Conservation (phyloP, 2,888 invertebrate species). For the Sarcophaga subvicina region DNA sequence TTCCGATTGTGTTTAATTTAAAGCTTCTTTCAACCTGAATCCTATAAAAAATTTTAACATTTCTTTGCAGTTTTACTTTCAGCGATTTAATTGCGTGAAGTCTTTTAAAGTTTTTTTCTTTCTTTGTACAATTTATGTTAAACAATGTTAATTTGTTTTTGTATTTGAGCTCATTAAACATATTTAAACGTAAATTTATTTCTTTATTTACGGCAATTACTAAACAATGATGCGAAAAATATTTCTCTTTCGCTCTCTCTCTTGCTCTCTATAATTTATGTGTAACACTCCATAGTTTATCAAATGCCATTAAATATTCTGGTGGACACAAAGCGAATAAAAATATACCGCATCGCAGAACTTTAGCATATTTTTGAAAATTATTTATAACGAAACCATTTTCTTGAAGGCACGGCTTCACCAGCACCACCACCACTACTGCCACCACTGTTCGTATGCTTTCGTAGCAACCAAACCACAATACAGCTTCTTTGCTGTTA, state of each 20-base stretch:
- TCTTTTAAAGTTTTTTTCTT: not conserved
- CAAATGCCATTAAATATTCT: slow-evolving; percentile 33
- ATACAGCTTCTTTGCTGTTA: slow-evolving; percentile 49
- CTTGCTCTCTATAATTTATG: not conserved
- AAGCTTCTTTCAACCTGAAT: too few relatives aligned
- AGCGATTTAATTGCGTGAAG: too few relatives aligned
- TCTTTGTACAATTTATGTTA: slow-evolving; percentile 15
- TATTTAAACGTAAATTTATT: slow-evolving; percentile 54
- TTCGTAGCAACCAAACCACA: not conserved
- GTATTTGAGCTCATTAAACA: slow-evolving; percentile 54
- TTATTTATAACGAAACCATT: slow-evolving; percentile 39
- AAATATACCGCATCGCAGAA: not conserved
- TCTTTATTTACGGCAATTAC: slow-evolving; percentile 48
- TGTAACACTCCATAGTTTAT: slow-evolving; percentile 29
- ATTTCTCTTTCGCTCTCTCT: not conserved
- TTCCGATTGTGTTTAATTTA: too few relatives aligned
- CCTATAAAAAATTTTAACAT: too few relatives aligned
- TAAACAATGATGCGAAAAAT: slow-evolving; percentile 50
- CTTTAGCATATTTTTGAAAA: slow-evolving; percentile 50
- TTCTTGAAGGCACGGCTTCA: not conserved
- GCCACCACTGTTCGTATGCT: slow-evolving; percentile 23
- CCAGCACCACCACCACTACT: too few relatives aligned
- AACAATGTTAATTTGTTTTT: slow-evolving; percentile 53
- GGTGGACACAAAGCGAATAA: not conserved
- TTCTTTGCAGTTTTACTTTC: too few relatives aligned